Base-by-base conservation (phyloP, 2,113 vertebrate genomes). In the Alligator mississippiensis region DNA sequence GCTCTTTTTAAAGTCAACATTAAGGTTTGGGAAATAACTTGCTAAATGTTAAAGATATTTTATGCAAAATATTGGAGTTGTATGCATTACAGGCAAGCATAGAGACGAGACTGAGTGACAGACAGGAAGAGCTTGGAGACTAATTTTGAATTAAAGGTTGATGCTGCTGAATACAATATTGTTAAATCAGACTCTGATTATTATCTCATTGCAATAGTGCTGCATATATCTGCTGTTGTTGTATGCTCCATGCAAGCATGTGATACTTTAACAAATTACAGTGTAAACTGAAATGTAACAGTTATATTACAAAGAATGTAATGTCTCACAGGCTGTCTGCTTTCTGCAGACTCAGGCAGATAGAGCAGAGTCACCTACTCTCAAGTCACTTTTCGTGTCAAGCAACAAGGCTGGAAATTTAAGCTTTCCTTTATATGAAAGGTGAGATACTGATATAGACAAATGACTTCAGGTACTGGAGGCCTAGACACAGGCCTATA, bases 391-490 rank as follows among this genome's bases (percentile, higher is more conserved):
- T 59, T 60, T 93, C 76, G 60, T 24, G 18, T 3, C 2, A 47
- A 3, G 2, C 5, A 66, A 38, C 21, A 14, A n/a, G 15, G 12
- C 2, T 77, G 47, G 9, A 54, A 28, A 76, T 64, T 64, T 77
- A 70, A 34, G 55, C 75, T 3, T 64, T 30, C 7, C 9, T 66
- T 62, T 85, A 82, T 90, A 76, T 82, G 91, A 84, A 89, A 82
- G 13, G 1, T 68, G 83, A 47, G 84, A 82, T 84, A 86, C 27
- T 25, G n/a, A 75, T 92, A 79, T 70, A 81, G 82, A 89, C 75
- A 83, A 89, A 90, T 22, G 6, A 89, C 82, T 94, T 90, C 91
- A 94, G 17, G 11, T 34, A 70, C 58, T 57, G 59, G 80, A 70
- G 76, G 19, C 34, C 61, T 27, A 91, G 74, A 85, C 77, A 18